A percentile compares a stretch with the other conserved stretches of the same genome.
Evolutionary conservation across 2,888 invertebrate genomes (phyloP).

Genomic region (Thyatira batis): DNA sequence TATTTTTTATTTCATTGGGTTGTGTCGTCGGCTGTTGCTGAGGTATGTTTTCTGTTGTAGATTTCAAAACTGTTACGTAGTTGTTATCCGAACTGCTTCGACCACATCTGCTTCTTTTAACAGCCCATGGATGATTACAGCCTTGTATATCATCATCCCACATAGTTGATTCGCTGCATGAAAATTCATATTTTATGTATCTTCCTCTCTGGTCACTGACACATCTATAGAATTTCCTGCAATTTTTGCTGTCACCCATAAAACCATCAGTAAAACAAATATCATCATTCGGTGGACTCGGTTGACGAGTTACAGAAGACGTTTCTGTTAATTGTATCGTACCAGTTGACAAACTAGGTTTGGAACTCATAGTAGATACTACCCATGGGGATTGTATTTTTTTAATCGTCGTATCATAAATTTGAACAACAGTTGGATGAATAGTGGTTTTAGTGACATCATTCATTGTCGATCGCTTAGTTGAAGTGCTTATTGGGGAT

Average conservation of each 20-base stretch:
- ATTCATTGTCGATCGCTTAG: slow-evolving; percentile 3
- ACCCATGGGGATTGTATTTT: neutral
- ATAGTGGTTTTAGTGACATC: slow-evolving; percentile 1
- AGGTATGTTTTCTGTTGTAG: slow-evolving; percentile 6
- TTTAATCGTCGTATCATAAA: neutral
- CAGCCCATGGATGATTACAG: slow-evolving; percentile 88
- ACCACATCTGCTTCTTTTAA: slow-evolving; percentile 68
- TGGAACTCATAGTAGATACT: neutral
- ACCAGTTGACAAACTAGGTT: slow-evolving; percentile 17
- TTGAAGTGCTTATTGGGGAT: slow-evolving; percentile 18
- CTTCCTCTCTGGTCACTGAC: slow-evolving; percentile 84
- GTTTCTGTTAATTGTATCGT: slow-evolving; percentile 6
- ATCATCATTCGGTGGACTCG: slow-evolving; percentile 30
- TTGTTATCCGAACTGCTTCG: slow-evolving; percentile 32
- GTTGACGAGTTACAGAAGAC: slow-evolving; percentile 6
- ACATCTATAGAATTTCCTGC: slow-evolving; percentile 91
- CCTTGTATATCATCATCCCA: slow-evolving; percentile 88
- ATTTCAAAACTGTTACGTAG: neutral
- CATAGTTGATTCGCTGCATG: slow-evolving; percentile 88
- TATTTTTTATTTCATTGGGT: slow-evolving; percentile 50
- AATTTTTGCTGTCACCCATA: slow-evolving; percentile 86
- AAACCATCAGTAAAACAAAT: slow-evolving; percentile 87
- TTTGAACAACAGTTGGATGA: slow-evolving; percentile 1
- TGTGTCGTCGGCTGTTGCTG: slow-evolving; percentile 17
- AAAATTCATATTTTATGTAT: slow-evolving; percentile 87